phyloP scores from a whole-genome alignment of 2,888 invertebrate genomes.

The Mesorhabditis belari region DNA sequence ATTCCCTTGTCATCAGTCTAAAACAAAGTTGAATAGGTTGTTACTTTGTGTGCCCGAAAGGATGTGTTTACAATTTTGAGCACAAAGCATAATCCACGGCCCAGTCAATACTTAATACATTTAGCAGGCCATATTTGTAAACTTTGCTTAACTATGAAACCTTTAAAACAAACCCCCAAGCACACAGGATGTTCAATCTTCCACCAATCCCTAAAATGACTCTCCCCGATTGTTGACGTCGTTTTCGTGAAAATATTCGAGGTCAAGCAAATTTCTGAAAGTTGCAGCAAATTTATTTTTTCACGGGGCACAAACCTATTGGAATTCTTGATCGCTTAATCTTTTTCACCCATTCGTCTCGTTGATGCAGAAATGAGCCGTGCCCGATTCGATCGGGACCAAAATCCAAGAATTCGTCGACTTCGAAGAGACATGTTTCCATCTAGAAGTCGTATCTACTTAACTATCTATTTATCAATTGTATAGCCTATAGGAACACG shows the following conservation, averaged over 20 bases:
- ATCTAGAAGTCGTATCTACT: background rate
- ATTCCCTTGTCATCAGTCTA: conserved; percentile 27
- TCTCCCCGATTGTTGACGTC: background rate
- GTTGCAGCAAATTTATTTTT: background rate
- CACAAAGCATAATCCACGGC: no score
- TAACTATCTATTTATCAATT: background rate
- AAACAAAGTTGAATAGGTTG: conserved; percentile 6
- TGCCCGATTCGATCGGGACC: conserved; percentile 17
- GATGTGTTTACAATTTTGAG: no score
- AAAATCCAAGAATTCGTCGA: conserved; percentile 3
- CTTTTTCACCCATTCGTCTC: conserved; percentile 1
- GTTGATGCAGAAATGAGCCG: conserved; percentile 11
- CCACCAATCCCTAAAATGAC: conserved; percentile 16
- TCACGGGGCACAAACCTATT: conserved; percentile 2
- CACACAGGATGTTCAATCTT: conserved; percentile 1
- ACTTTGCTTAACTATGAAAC: no score
- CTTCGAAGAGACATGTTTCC: conserved; percentile 2
- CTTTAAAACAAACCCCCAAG: background rate
- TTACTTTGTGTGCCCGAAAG: no score
- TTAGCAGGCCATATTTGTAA: no score
- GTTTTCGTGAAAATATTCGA: conserved; percentile 16
- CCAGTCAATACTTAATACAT: no score
- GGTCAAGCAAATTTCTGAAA: conserved; percentile 21
- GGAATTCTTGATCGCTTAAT: conserved; percentile 4
- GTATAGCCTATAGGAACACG: background rate